These are phyloP conservation scores for Hippocampus mohnikei DNA, from an alignment of 2,113 vertebrate species.

Conservation along the genomic window DNA sequence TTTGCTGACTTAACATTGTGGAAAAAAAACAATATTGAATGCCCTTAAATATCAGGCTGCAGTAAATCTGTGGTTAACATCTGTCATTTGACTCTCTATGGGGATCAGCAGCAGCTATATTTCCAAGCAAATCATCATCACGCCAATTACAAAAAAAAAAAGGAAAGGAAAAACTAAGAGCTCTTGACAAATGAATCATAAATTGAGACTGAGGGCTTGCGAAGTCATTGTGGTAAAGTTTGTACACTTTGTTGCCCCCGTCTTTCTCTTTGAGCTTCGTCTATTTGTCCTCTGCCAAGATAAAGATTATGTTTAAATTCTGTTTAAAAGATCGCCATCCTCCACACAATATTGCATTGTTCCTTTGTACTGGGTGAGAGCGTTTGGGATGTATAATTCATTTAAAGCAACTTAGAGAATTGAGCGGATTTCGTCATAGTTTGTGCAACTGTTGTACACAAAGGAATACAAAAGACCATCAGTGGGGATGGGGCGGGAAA, in stretches of 20 bases:
- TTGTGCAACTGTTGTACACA: background rate
- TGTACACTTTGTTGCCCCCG: background rate
- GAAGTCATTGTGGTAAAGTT: slow-evolving; percentile 22
- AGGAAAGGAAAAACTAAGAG: slow-evolving; percentile 40
- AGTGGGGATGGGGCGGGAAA: background rate
- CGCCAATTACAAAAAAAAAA: slow-evolving; percentile 14
- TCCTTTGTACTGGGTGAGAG: background rate
- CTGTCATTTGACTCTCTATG: slow-evolving; percentile 44
- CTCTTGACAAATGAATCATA: slow-evolving; percentile 58
- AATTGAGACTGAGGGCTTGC: slow-evolving; percentile 45
- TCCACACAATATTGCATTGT: no score
- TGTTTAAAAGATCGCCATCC: background rate
- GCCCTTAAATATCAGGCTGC: slow-evolving; percentile 30
- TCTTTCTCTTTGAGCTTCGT: slow-evolving; percentile 9
- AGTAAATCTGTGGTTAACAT: slow-evolving; percentile 11
- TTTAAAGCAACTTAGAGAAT: background rate
- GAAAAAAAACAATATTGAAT: slow-evolving; percentile 50
- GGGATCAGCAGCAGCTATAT: slow-evolving; percentile 31
- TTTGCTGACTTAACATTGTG: slow-evolving; percentile 40
- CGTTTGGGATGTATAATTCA: background rate
- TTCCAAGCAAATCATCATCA: slow-evolving; percentile 44
- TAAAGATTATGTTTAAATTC: background rate
- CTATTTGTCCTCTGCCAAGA: background rate
- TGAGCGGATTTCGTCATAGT: background rate
- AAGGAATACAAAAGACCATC: no score